Evolutionary conservation across 2,797 vertebrate genomes (phyloP).

Genomic region (Scarus forsteni): DNA sequence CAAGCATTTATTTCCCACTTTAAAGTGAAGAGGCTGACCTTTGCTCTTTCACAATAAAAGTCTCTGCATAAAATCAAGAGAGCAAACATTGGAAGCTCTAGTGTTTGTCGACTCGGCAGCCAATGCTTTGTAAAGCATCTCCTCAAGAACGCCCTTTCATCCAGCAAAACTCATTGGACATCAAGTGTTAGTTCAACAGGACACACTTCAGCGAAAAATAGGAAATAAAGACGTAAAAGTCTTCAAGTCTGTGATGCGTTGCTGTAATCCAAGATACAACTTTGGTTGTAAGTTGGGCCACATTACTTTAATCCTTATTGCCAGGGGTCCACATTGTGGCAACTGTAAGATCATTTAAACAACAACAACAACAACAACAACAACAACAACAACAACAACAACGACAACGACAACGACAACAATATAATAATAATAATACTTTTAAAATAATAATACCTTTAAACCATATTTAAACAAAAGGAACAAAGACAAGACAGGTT

Average conservation of each 20-base stretch:
- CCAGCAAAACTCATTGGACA: slow-evolving; percentile 32
- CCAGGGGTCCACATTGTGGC: too few relatives aligned
- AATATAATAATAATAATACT: too few relatives aligned
- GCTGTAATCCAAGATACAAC: background rate
- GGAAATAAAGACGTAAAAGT: slow-evolving; percentile 35
- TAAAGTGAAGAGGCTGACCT: slow-evolving; percentile 63
- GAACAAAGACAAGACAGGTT: too few relatives aligned
- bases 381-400: too few relatives aligned
- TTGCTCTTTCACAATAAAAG: slow-evolving; percentile 63
- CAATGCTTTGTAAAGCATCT: slow-evolving; percentile 17
- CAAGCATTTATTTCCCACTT: slow-evolving; percentile 59
- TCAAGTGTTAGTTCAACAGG: slow-evolving; percentile 54
- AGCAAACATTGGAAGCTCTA: slow-evolving; percentile 44
- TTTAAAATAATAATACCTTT: too few relatives aligned
- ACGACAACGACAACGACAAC: too few relatives aligned
- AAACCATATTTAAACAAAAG: too few relatives aligned
- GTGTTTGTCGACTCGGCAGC: slow-evolving; percentile 61
- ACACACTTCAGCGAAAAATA: slow-evolving; percentile 63
- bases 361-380: too few relatives aligned
- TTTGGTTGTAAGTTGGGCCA: too few relatives aligned
- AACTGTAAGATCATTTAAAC: too few relatives aligned
- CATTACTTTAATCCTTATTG: too few relatives aligned
- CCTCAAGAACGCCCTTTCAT: slow-evolving; percentile 55
- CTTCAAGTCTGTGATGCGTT: slow-evolving; percentile 57
- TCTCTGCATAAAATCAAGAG: slow-evolving; percentile 57